Evolutionary conservation across 2,888 invertebrate genomes (phyloP), one percentile per base, ranked within the genome.

Genomic region (Muscina levida): DNA sequence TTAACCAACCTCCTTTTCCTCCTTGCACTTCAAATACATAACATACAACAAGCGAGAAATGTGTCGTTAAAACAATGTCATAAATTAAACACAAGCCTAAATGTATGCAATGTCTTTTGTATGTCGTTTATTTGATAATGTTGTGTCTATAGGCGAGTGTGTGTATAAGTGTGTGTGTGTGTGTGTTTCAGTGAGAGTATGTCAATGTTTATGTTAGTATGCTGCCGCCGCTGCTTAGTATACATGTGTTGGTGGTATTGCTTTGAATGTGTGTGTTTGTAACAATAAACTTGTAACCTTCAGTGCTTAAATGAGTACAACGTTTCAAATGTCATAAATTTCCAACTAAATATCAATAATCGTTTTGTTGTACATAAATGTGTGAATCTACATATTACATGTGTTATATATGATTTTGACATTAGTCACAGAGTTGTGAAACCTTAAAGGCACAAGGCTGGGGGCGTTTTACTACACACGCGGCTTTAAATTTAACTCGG

Each of bases 281-380:
- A 10, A 51, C 53, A 37, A 79, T 79, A 72, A 79, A 72, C 51
- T 39, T 62, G 72, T 76, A 79, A 72, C 79, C 79, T 75, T 79
- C 79, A 72, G 42, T 59, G 73, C 24, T 68, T 75, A 53, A 53
- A 24, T 17, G 65, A 74, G 74, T 51, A 62, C 73, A 46, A 48
- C 56, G 71, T 67, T 75, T 72, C 75, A 68, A 79, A 72, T 76
- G 79, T 76, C 75, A 79, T 76, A 79, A 75, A 79, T 79, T 68
- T 68, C 56, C 11, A 26, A 67, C 75, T 68, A 72, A 75, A 79
- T 79, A 71, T 71, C 79, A 74, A 79, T 71, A 75, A 74, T 72
- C 66, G 31, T 13, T 22, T 56, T 8, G 31, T 31, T 31, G 19
- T 22, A 11, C 11, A 4, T 37, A 37, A 17, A 1, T 15, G 48